Percentiles rank a stretch among this genome's conserved stretches.
Conservation (phyloP, 2,113 vertebrate genomes). For the Larimichthys crocea region DNA sequence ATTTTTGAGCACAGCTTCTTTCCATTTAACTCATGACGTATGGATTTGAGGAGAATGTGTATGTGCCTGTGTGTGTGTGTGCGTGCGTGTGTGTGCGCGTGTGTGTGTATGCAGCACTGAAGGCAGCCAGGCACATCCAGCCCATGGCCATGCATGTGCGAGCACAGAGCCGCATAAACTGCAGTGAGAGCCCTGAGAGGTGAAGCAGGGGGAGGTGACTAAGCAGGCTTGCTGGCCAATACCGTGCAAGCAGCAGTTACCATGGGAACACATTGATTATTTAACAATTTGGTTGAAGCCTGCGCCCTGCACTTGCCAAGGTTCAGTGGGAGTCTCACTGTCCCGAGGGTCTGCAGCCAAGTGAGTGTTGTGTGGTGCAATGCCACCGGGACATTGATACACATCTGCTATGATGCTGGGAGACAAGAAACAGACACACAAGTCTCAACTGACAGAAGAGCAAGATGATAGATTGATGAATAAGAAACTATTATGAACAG, state of each 20-base stretch:
- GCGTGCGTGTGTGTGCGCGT: neutral
- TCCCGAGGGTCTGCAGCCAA: slow-evolving; percentile 71
- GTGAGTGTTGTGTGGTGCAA: slow-evolving; percentile 61
- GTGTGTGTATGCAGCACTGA: slow-evolving; percentile 32
- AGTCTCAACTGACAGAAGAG: slow-evolving; percentile 50
- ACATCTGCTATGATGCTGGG: slow-evolving; percentile 46
- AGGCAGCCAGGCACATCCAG: slow-evolving; percentile 55
- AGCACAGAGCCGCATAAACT: slow-evolving; percentile 61
- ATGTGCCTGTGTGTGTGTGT: neutral
- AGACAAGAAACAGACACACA: slow-evolving; percentile 63
- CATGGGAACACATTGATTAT: slow-evolving; percentile 87
- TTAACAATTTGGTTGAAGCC: slow-evolving; percentile 81
- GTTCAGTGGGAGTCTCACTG: slow-evolving; percentile 75
- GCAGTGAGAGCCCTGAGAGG: slow-evolving; percentile 68
- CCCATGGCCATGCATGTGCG: slow-evolving; percentile 55
- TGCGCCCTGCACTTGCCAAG: slow-evolving; percentile 70
- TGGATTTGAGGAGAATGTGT: slow-evolving; percentile 4
- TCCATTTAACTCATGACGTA: neutral
- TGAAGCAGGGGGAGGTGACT: slow-evolving; percentile 65
- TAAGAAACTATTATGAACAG: slow-evolving; percentile 61
- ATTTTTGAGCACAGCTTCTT: neutral
- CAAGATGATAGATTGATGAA: slow-evolving; percentile 59
- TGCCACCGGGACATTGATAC: slow-evolving; percentile 54
- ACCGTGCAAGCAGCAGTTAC: slow-evolving; percentile 65
- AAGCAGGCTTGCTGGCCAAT: slow-evolving; percentile 63